These are phyloP conservation scores for Mechanitis mazaeus DNA, from an alignment of 2,888 invertebrate genomes.

Conservation along the genomic window DNA sequence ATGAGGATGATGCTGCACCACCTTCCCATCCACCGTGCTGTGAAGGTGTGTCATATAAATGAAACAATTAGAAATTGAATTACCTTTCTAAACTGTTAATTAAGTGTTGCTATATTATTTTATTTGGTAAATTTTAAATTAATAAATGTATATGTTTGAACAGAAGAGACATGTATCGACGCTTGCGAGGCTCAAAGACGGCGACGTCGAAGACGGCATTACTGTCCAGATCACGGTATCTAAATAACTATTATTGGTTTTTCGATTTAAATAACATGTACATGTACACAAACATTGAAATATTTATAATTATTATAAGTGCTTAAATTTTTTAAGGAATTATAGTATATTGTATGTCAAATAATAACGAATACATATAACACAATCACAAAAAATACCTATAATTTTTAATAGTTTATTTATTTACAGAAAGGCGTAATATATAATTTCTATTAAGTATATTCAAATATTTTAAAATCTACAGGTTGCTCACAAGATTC, in stretches of 20 bases:
- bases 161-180: slow-evolving; percentile 70
- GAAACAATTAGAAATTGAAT: background rate
- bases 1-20: slow-evolving; percentile 69
- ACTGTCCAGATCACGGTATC: slow-evolving; percentile 68
- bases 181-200: slow-evolving; percentile 66
- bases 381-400: no score
- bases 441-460: background rate
- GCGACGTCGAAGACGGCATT: slow-evolving; percentile 64
- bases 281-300: background rate
- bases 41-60: slow-evolving; percentile 44
- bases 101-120: background rate
- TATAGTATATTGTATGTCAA: no score
- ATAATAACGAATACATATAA: no score
- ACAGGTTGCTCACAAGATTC: slow-evolving; percentile 74
- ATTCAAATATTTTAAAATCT: slow-evolving; percentile 23
- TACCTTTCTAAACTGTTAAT: no score
- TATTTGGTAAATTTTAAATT: background rate
- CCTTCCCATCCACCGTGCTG: slow-evolving; percentile 57
- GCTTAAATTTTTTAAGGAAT: no score
- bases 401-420: no score
- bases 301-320: no score
- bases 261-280: background rate
- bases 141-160: background rate
- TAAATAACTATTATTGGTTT: slow-evolving; percentile 6
- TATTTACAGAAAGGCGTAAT: background rate